These are phyloP conservation scores for Pyrocoelia pectoralis DNA, from an alignment of 2,888 invertebrate genomes.

Conservation along the genomic window DNA sequence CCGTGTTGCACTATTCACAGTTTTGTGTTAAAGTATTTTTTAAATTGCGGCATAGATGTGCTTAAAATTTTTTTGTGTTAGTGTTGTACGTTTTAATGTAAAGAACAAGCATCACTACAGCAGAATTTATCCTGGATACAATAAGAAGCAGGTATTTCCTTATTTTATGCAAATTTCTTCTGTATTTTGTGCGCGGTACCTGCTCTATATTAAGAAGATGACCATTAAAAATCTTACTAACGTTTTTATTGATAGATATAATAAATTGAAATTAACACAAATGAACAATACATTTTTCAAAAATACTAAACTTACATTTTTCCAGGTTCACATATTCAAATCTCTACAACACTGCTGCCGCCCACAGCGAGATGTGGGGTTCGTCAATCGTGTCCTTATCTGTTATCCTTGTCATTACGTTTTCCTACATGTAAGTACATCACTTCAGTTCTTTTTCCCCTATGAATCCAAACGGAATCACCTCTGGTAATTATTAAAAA, in stretches of 20 bases:
- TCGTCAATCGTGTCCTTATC: constrained; percentile 29
- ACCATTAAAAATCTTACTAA: too few relatives aligned
- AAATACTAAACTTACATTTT: constrained; percentile 3
- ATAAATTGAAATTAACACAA: too few relatives aligned
- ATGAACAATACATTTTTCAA: not conserved
- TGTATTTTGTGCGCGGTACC: too few relatives aligned
- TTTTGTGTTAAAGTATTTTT: not conserved
- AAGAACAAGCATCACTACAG: constrained; percentile 12
- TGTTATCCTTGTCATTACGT: constrained; percentile 21
- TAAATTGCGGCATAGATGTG: constrained; percentile 29
- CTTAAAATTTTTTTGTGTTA: constrained; percentile 28
- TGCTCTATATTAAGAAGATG: too few relatives aligned
- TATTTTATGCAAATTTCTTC: not conserved
- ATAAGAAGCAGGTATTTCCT: constrained; percentile 22
- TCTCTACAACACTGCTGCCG: constrained; percentile 21
- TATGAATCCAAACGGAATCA: too few relatives aligned
- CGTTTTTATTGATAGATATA: too few relatives aligned
- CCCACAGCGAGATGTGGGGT: constrained; percentile 34
- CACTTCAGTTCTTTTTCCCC: too few relatives aligned
- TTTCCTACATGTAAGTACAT: constrained; percentile 30
- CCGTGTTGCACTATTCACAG: constrained; percentile 10
- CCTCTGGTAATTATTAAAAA: too few relatives aligned
- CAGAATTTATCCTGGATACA: constrained; percentile 17
- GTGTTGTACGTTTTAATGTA: constrained; percentile 21
- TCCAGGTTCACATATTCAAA: constrained; percentile 17